Evolutionary conservation across 2,113 vertebrate genomes (phyloP), one percentile per base, ranked within the genome.

Genomic region (Chionis minor): DNA sequence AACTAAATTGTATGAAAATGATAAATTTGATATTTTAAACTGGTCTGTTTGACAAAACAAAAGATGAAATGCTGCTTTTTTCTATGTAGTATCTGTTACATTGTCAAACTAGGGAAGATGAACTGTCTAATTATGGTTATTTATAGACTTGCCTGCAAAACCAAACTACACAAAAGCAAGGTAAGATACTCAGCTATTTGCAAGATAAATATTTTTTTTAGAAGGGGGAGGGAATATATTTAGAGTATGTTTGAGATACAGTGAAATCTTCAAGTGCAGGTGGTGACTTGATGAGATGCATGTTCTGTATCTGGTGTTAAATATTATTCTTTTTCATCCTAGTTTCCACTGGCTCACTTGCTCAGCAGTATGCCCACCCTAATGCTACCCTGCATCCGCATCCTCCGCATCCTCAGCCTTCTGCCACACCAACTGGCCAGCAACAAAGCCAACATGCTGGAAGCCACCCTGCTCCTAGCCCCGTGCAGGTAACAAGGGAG

Each of bases 351-450:
- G 99, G 99, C 96, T 99, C 99, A 54, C 99, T 99, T 97, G 99
- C 98, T 96, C 99, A 99, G 98, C 99, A 99, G 98, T 99, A 99
- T 94, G 97, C 99, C 30, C 99, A 99, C 96, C 99, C 98, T 69
- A 99, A 97, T 66, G 98, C 99, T 88, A 98, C 99, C 85, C 98
- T 99, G 96, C 99, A 99, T 96, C 98, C 98, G 40, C 99, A 99
- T 95, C 98, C 98, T 42, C 99, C 99, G 19, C 99, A 99, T 97
- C 99, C 99, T 77, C 99, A 99, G 98, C 99, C 99, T 91, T 99
- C 99, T 89, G 99, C 99, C 72, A 99, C 99, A 3, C 99, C 99
- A 45, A 99, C 99, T 23, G 99, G 99, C 96, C 99, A 99, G 97
- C 99, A 98, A 88, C 99, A 99, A 72, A 98, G 97, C 38, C 99